Conservation (phyloP, 2,797 vertebrate genomes). For the Setipinna tenuifilis region DNA sequence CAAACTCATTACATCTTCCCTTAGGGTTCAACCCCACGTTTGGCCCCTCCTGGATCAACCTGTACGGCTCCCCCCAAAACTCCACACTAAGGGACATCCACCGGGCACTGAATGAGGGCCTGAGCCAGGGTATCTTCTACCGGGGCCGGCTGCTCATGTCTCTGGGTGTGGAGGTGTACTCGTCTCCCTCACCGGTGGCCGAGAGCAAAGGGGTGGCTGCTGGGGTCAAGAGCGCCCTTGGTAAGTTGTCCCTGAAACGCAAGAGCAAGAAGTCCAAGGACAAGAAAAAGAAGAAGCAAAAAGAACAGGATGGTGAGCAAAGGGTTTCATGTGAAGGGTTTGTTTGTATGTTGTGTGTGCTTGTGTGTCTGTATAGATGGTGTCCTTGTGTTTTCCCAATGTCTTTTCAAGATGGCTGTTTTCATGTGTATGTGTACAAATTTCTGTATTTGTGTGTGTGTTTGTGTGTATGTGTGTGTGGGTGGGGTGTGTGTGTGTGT, state of each 20-base stretch:
- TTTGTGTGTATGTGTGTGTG: no score
- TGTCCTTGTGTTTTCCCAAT: no score
- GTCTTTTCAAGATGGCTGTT: no score
- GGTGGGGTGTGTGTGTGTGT: background rate
- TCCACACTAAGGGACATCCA: conserved; percentile 82
- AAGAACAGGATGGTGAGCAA: conserved; percentile 54
- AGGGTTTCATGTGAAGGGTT: background rate
- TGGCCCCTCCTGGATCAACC: conserved; percentile 88
- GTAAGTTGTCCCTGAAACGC: conserved; percentile 79
- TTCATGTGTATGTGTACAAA: no score
- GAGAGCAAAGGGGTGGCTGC: conserved; percentile 66
- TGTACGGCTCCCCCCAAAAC: conserved; percentile 90
- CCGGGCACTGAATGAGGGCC: conserved; percentile 86
- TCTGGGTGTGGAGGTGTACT: conserved; percentile 81
- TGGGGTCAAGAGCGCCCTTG: conserved; percentile 70
- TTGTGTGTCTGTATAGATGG: no score
- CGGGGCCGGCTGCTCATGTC: conserved; percentile 85
- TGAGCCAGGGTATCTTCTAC: conserved; percentile 89
- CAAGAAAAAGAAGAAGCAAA: conserved; percentile 61
- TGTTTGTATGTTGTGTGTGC: background rate
- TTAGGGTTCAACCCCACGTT: conserved; percentile 91
- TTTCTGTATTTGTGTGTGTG: no score
- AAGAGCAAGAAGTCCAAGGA: conserved; percentile 82
- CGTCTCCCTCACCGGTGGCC: conserved; percentile 62
- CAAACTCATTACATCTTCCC: background rate